Evolutionary conservation across 2,888 invertebrate genomes (phyloP).

Genomic region (Bhutanitis thaidina): DNA sequence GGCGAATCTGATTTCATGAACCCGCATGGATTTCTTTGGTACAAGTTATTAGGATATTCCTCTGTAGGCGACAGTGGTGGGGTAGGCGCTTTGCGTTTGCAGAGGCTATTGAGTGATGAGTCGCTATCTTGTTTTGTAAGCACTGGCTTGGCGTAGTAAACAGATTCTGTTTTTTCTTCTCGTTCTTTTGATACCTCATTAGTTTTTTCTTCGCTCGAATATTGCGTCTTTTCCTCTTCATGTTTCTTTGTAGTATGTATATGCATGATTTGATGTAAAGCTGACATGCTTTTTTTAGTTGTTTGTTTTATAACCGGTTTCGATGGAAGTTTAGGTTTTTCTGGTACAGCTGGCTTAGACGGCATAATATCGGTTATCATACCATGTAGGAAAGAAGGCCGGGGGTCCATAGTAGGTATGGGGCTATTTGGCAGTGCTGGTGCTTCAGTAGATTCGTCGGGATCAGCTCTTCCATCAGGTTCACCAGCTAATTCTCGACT

Average conservation of each 20-base stretch:
- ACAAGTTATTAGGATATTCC: constrained; percentile 73
- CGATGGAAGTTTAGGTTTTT: constrained; percentile 83
- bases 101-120: constrained; percentile 74
- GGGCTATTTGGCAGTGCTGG: constrained; percentile 86
- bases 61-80: constrained; percentile 82
- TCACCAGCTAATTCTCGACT: constrained; percentile 91
- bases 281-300: constrained; percentile 53
- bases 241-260: constrained; percentile 70
- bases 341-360: constrained; percentile 83
- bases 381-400: constrained; percentile 87
- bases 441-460: constrained; percentile 84
- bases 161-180: constrained; percentile 60
- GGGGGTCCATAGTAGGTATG: constrained; percentile 79
- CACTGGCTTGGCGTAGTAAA: constrained; percentile 71
- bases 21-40: constrained; percentile 79
- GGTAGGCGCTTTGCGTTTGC: constrained; percentile 88
- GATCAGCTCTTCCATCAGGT: constrained; percentile 92
- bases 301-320: constrained; percentile 80
- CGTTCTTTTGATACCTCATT: constrained; percentile 59
- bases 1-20: constrained; percentile 83
- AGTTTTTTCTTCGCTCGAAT: constrained; percentile 57
- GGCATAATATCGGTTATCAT: constrained; percentile 74
- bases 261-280: constrained; percentile 70
- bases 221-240: constrained; percentile 48
- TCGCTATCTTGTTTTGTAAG: constrained; percentile 80